A percentile compares a stretch with the other conserved stretches of the same genome.
Evolutionary conservation across 2,888 invertebrate species (phyloP).

Genomic region (Drosophila ezoana): DNA sequence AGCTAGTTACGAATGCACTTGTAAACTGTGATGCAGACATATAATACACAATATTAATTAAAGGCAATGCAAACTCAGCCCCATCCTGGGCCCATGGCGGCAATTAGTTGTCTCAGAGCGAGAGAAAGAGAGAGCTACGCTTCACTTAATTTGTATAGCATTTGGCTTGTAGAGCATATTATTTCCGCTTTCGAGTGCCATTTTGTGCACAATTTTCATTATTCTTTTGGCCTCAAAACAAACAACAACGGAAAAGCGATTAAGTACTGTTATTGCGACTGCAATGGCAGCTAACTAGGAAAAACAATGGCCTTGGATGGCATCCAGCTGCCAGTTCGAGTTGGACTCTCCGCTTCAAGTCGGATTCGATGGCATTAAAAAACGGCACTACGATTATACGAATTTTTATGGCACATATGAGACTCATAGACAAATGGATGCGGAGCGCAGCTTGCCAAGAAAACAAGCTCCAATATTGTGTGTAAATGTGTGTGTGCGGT

Average conservation of each 20-base stretch:
- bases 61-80: slow-evolving; percentile 36
- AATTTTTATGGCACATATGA: slow-evolving; percentile 78
- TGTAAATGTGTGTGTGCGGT: no score
- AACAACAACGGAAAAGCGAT: slow-evolving; percentile 13
- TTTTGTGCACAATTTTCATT: slow-evolving; percentile 54
- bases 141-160: slow-evolving; percentile 34
- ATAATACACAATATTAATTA: slow-evolving; percentile 41
- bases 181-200: slow-evolving; percentile 44
- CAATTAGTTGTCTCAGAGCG: slow-evolving; percentile 44
- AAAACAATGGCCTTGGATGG: slow-evolving; percentile 74
- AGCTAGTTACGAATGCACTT: slow-evolving; percentile 40
- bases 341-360: slow-evolving; percentile 8
- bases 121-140: not conserved
- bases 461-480: slow-evolving; percentile 4
- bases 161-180: slow-evolving; percentile 40
- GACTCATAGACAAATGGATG: slow-evolving; percentile 67
- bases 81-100: slow-evolving; percentile 44
- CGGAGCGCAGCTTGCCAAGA: slow-evolving; percentile 47
- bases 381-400: slow-evolving; percentile 67
- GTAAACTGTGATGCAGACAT: slow-evolving; percentile 25
- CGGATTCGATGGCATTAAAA: slow-evolving; percentile 51
- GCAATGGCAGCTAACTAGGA: slow-evolving; percentile 69
- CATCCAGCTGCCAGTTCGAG: slow-evolving; percentile 69
- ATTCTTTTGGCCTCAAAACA: slow-evolving; percentile 61
- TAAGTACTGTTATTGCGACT: slow-evolving; percentile 50